These are phyloP conservation scores for Cerastis leucographa DNA, from an alignment of 2,888 invertebrate species.

Conservation along the genomic window DNA sequence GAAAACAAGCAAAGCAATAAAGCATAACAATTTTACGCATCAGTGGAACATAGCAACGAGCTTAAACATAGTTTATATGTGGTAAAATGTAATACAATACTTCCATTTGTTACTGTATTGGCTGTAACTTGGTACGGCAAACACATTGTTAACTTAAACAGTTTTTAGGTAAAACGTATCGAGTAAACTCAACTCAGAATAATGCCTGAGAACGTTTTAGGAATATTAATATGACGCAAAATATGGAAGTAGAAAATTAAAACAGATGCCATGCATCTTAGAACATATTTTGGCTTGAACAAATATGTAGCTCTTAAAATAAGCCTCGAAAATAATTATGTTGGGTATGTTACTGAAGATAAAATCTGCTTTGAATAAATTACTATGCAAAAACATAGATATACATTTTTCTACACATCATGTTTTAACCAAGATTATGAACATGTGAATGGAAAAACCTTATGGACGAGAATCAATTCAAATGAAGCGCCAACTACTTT, in stretches of 20 bases:
- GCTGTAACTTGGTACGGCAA: slow-evolving; percentile 76
- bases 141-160: slow-evolving; percentile 75
- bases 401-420: slow-evolving; percentile 7
- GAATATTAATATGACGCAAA: slow-evolving; percentile 80
- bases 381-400: slow-evolving; percentile 20
- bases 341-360: slow-evolving; percentile 33
- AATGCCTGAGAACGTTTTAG: slow-evolving; percentile 79
- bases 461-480: neutral
- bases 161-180: slow-evolving; percentile 70
- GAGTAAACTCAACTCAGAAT: slow-evolving; percentile 77
- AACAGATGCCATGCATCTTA: slow-evolving; percentile 69
- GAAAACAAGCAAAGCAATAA: slow-evolving; percentile 71
- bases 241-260: slow-evolving; percentile 74
- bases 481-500: neutral
- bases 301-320: slow-evolving; percentile 48
- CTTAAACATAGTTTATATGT: slow-evolving; percentile 75
- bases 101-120: slow-evolving; percentile 80
- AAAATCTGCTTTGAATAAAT: slow-evolving; percentile 53
- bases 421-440: slow-evolving; percentile 23
- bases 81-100: slow-evolving; percentile 82
- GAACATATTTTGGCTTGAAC: slow-evolving; percentile 45
- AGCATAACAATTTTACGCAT: slow-evolving; percentile 75
- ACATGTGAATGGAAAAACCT: slow-evolving; percentile 1
- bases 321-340: slow-evolving; percentile 47
- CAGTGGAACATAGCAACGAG: slow-evolving; percentile 76